A percentile compares a stretch with the other conserved stretches of the same genome.
phyloP scores from a whole-genome alignment of 2,888 invertebrate species.

The Ophraella communa region DNA sequence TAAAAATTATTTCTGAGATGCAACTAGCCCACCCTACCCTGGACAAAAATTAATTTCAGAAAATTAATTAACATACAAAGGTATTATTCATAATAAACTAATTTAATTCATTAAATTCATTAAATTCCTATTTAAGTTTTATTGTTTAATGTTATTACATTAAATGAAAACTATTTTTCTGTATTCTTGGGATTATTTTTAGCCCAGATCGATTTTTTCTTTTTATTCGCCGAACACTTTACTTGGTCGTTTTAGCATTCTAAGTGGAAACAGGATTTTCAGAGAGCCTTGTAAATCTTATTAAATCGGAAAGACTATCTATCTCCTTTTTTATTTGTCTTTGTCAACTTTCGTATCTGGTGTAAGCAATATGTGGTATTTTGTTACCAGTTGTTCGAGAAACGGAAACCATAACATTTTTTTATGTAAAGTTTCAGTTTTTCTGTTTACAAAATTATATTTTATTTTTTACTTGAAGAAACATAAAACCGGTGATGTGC shows the following conservation, averaged over 20 bases:
- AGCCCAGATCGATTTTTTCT: too few relatives aligned
- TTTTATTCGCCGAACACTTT: neutral
- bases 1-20: too few relatives aligned
- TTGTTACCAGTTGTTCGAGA: neutral
- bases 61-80: too few relatives aligned
- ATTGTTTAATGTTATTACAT: too few relatives aligned
- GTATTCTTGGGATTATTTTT: too few relatives aligned
- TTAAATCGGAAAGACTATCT: neutral
- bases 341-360: neutral
- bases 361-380: neutral
- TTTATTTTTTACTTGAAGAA: neutral
- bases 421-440: neutral
- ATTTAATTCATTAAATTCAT: too few relatives aligned
- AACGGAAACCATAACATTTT: neutral
- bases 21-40: too few relatives aligned
- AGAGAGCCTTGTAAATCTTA: neutral
- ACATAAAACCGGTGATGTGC: neutral
- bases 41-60: too few relatives aligned
- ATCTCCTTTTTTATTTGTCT: neutral
- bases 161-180: neutral
- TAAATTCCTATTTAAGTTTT: too few relatives aligned
- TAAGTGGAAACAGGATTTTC: neutral
- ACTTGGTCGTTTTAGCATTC: neutral
- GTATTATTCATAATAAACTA: too few relatives aligned
- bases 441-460: neutral